Base-by-base conservation (phyloP, 2,888 invertebrate genomes). In the Drosophila neotestacea region DNA sequence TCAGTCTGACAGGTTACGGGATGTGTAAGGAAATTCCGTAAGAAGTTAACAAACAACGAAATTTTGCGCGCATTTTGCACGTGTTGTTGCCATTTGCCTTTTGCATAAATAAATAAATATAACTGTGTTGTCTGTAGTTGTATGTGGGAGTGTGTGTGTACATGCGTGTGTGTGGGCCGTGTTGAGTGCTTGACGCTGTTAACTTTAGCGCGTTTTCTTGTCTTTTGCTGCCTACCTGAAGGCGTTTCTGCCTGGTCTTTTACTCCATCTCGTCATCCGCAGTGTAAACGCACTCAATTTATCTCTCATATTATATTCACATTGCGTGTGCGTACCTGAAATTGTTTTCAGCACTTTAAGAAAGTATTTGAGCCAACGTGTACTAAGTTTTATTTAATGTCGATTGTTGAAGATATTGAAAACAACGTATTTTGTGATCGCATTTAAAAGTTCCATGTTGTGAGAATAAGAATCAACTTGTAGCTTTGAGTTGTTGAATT, bases 251-350 rank as follows among this genome's bases (percentile, higher is more conserved):
- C 50, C 41, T 42, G n/a, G 32, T 16, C 7, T 30, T 13, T 5
- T 4, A 28, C 32, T 27, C 4, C 5, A 13, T 6, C 4, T 51
- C 51, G 16, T 52, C 60, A 59, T 63, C 60, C 51, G 55, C 61
- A 55, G 63, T 51, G 63, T 54, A 67, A 79, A 79, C 79, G 74
- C 79, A 75, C 73, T 83, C 74, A 77, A 79, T 76, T 74, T 84
- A 77, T 70, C 62, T 70, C 70, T 81, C 67, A 81, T 86, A 81
- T 83, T 74, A 80, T 77, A 82, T 82, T 80, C 85, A 77, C 80
- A 78, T 73, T 75, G 83, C 85, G 82, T 77, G 77, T 62, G 64
- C 67, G 68, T 55, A 70, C 66, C 62, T 69, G 48, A 74, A 80
- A 80, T 77, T 79, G 77, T 77, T 77, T 75, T 66, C 66, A 77